Base-by-base conservation (phyloP, 2,797 vertebrate species). In the Sardinella longiceps region DNA sequence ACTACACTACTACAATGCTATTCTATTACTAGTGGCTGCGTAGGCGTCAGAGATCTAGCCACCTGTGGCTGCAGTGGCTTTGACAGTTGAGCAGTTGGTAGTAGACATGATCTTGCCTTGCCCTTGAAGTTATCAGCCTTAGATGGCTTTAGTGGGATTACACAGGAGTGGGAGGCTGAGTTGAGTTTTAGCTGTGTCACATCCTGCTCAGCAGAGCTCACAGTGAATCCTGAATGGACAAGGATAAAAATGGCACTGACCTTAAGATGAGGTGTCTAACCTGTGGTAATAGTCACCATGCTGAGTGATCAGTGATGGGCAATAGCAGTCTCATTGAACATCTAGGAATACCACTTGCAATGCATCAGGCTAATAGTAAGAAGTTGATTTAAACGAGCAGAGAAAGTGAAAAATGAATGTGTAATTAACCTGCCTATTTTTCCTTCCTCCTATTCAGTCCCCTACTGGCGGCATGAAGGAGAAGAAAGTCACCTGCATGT, bases 401-500 rank as follows among this genome's bases (percentile, higher is more conserved):
- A n/a, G n/a, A n/a, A n/a, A n/a, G n/a, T n/a, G n/a, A n/a, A n/a
- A 15, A 70, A 33, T 70, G 20, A 4, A 0, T 84, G 5, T 25
- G 1, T 83, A 0, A 83, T 14, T 2, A 18, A 70, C 12, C 63
- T 15, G 9, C 14, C 82, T 28, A 0, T 84, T 10, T 85, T 23
- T 43, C 51, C 88, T 4, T 0, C 15, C 6, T n/a, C n/a, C n/a
- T n/a, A n/a, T 83, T 37, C 89, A 99, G 98, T 97, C 94, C 4
- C 98, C 98, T 0, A 94, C 98, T 0, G 96, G 96, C 0, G 98
- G 97, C 50, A 96, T 96, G 89, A 98, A 98, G 86, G 97, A 99
- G 92, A 98, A 99, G 93, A 99, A 97, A 10, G 97, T 99, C 81
- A 98, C 97, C 0, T 98, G 97, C 81, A 96, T 99, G 97, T 99